Percentiles rank a stretch among this genome's conserved stretches.
phyloP scores from a whole-genome alignment of 2,797 vertebrate species.

The Cossypha heuglini region DNA sequence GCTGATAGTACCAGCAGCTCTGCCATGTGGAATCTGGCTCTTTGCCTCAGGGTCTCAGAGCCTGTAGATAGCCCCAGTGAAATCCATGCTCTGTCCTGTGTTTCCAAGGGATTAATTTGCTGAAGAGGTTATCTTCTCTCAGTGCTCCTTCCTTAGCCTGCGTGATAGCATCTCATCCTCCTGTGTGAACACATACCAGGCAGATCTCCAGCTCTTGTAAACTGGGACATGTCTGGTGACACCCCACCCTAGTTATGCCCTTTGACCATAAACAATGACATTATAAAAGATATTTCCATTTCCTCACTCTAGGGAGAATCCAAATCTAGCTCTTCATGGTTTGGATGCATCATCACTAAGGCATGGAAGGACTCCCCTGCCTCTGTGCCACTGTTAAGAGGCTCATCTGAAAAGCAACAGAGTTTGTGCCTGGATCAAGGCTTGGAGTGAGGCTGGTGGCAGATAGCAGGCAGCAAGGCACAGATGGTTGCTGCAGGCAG shows the following conservation, averaged over 20 bases:
- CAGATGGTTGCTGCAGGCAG: background rate
- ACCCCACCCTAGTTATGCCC: background rate
- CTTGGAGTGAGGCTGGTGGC: background rate
- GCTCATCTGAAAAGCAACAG: background rate
- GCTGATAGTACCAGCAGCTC: accelerated
- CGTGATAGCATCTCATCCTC: background rate
- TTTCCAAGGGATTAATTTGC: background rate
- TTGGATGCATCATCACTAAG: background rate
- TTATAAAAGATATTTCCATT: background rate
- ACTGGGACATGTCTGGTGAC: background rate
- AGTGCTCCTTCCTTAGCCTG: background rate
- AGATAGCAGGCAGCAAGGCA: background rate
- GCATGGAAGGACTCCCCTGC: background rate
- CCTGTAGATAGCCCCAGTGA: background rate
- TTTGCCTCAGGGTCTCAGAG: background rate
- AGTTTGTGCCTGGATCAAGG: background rate
- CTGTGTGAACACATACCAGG: background rate
- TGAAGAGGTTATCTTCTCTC: background rate
- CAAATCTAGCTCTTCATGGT: background rate
- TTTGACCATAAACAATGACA: background rate
- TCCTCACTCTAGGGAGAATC: background rate
- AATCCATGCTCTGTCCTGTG: background rate
- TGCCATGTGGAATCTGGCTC: background rate
- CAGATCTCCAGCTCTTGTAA: background rate
- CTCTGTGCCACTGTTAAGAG: background rate